A percentile compares a stretch with the other conserved stretches of the same genome.
These are phyloP conservation scores for Drosophila heteroneura DNA, from an alignment of 2,888 invertebrate species.

Conservation along the genomic window DNA sequence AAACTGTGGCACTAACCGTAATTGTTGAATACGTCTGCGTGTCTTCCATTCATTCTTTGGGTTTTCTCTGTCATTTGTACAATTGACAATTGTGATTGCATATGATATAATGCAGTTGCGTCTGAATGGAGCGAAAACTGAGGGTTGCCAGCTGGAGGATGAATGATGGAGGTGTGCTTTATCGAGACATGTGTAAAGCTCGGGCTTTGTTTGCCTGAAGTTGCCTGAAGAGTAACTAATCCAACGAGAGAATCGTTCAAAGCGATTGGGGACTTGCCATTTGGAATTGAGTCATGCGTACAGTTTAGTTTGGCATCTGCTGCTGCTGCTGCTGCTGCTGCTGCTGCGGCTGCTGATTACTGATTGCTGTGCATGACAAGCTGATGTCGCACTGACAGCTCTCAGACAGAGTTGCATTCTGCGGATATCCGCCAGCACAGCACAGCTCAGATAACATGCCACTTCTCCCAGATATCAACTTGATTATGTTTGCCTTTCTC, in stretches of 20 bases:
- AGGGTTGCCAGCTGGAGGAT: neutral
- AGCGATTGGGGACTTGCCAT: conserved; percentile 16
- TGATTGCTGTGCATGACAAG: conserved; percentile 51
- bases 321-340: conserved; percentile 37
- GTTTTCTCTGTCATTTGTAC: conserved; percentile 67
- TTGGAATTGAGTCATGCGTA: conserved; percentile 25
- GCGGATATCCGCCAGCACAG: conserved; percentile 17
- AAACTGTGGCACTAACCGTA: conserved; percentile 77
- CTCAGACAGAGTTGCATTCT: neutral
- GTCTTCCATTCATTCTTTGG: conserved; percentile 30
- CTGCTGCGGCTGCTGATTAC: conserved; percentile 58
- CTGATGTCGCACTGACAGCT: conserved; percentile 26
- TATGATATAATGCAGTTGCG: conserved; percentile 70
- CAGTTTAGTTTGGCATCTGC: conserved; percentile 33
- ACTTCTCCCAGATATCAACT: conserved; percentile 10
- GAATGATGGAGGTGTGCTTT: neutral
- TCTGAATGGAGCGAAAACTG: conserved; percentile 18
- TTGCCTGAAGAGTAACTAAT: conserved; percentile 23
- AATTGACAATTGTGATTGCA: conserved; percentile 79
- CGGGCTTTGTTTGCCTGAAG: conserved; percentile 36
- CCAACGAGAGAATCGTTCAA: conserved; percentile 20
- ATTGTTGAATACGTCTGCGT: conserved; percentile 71
- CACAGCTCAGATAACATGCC: neutral
- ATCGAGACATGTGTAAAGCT: conserved; percentile 35
- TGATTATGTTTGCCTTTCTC: conserved; percentile 28